These are phyloP conservation scores for Drosophila antonietae DNA, from an alignment of 2,888 invertebrate genomes.

Conservation along the genomic window DNA sequence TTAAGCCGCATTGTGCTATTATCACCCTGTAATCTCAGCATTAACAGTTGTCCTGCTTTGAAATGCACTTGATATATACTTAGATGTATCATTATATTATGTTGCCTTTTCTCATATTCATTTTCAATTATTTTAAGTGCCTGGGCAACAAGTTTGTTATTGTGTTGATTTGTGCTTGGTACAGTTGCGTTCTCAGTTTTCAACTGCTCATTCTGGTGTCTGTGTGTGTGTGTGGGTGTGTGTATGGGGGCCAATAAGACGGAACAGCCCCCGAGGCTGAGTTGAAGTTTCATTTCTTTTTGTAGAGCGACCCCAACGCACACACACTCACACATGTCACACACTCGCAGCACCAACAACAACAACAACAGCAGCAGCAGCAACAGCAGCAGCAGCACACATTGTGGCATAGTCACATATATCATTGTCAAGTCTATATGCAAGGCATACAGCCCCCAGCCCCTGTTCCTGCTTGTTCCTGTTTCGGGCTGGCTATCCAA, in stretches of 20 bases:
- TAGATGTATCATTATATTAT: neutral
- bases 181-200: constrained; percentile 51
- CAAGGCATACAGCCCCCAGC: constrained; percentile 47
- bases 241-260: constrained; percentile 47
- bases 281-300: constrained; percentile 60
- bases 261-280: constrained; percentile 60
- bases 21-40: neutral
- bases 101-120: constrained; percentile 9
- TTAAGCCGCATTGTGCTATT: neutral
- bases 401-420: constrained; percentile 71
- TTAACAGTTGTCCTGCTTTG: constrained; percentile 15
- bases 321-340: constrained; percentile 31
- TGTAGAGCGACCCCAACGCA: constrained; percentile 39
- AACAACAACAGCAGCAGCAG: neutral
- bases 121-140: constrained; percentile 79
- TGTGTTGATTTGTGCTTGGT: constrained; percentile 48
- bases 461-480: neutral
- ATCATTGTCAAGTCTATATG: constrained; percentile 79
- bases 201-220: constrained; percentile 34
- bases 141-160: constrained; percentile 63
- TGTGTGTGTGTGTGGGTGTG: constrained; percentile 7
- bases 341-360: constrained; percentile 18
- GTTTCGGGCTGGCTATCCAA: constrained; percentile 22
- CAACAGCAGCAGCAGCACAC: constrained; percentile 24
- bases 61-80: neutral